Percentiles rank a stretch among this genome's conserved stretches.
Conservation (phyloP, 1,140 invertebrate genomes). For the Bombus huntii region DNA sequence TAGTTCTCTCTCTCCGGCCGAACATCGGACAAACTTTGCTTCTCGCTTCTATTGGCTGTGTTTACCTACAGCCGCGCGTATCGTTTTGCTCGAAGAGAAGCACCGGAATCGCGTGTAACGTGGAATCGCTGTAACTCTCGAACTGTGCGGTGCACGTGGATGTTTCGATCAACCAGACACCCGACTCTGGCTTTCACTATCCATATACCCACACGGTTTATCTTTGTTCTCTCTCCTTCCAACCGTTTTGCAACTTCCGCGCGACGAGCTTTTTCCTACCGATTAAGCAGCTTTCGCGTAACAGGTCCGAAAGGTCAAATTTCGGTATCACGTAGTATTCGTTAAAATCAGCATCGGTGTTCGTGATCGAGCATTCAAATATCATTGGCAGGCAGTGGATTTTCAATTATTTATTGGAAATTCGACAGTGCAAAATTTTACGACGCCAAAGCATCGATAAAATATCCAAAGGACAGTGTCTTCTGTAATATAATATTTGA, state of each 20-base stretch:
- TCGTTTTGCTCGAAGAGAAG: background rate
- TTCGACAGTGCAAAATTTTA: too few relatives aligned
- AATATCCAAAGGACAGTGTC: too few relatives aligned
- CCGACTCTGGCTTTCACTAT: background rate
- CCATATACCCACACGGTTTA: background rate
- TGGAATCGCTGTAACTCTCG: background rate
- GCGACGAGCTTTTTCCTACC: background rate
- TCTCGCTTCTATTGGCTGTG: background rate
- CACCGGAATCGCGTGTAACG: constrained; percentile 9
- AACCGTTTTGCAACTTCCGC: background rate
- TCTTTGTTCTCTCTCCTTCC: background rate
- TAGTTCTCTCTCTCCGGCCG: background rate
- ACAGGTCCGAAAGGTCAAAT: background rate
- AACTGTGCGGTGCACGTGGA: background rate
- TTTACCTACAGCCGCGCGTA: constrained; percentile 15
- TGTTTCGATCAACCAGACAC: background rate
- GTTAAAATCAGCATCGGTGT: too few relatives aligned
- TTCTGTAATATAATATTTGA: too few relatives aligned
- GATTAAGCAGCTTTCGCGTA: background rate
- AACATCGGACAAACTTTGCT: constrained; percentile 33
- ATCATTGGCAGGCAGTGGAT: too few relatives aligned
- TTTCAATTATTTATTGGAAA: too few relatives aligned
- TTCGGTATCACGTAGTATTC: background rate
- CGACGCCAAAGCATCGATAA: too few relatives aligned
- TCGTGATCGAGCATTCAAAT: too few relatives aligned